Evolutionary conservation across 2,797 vertebrate genomes (phyloP).

Genomic region (Stomatorhinus walkeri): DNA sequence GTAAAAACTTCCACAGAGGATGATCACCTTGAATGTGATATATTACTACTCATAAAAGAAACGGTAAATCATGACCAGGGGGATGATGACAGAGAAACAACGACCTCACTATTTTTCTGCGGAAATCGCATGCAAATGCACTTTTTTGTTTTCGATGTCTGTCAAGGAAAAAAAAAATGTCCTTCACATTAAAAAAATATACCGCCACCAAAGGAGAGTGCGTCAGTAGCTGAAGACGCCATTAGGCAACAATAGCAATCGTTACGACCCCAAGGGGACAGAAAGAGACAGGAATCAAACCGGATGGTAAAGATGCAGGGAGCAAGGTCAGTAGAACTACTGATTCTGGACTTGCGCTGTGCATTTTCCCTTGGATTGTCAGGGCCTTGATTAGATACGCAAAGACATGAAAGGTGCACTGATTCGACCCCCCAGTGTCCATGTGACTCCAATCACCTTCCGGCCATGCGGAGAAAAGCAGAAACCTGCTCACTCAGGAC

Average conservation of each 20-base stretch:
- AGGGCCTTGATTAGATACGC: constrained; percentile 17
- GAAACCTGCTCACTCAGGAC: neutral
- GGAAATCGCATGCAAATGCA: neutral
- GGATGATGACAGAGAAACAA: neutral
- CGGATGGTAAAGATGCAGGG: constrained; percentile 7
- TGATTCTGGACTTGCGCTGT: constrained; percentile 26
- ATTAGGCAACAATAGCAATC: constrained; percentile 1
- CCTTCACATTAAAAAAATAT: neutral
- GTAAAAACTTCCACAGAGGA: neutral
- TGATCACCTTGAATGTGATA: neutral
- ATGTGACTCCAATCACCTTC: constrained; percentile 42
- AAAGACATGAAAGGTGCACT: constrained; percentile 39
- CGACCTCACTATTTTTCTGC: neutral
- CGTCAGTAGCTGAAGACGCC: neutral
- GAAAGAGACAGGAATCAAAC: neutral
- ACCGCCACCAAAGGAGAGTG: neutral
- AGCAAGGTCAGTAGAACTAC: constrained; percentile 10
- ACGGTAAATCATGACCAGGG: neutral
- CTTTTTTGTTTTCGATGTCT: neutral
- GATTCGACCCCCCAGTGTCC: constrained; percentile 38
- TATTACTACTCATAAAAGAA: neutral
- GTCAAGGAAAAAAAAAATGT: neutral
- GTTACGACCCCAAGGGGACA: neutral
- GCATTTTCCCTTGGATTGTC: constrained; percentile 2
- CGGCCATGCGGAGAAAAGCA: neutral